A percentile compares a stretch with the other conserved stretches of the same genome.
Evolutionary conservation across 1,140 invertebrate species (phyloP).

Genomic region (Achroia grisella): DNA sequence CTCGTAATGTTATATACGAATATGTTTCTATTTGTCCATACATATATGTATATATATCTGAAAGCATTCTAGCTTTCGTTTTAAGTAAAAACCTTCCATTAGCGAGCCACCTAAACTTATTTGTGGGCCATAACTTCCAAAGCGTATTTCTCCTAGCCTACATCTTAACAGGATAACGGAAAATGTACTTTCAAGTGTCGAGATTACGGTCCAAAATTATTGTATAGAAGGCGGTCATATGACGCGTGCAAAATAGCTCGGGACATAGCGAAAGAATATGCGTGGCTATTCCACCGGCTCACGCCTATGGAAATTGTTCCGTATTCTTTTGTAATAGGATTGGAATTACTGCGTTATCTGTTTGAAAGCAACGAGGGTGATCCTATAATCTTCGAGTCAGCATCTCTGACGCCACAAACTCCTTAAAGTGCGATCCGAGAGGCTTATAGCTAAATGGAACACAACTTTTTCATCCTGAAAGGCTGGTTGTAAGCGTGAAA

Average conservation of each 20-base stretch:
- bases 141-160: slow-evolving; percentile 13
- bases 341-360: slow-evolving; percentile 10
- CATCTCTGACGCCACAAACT: slow-evolving; percentile 44
- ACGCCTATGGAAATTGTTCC: slow-evolving; percentile 15
- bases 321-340: slow-evolving; percentile 7
- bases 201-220: slow-evolving; percentile 23
- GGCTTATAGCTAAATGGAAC: slow-evolving; percentile 54
- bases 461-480: slow-evolving; percentile 46
- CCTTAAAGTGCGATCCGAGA: slow-evolving; percentile 44
- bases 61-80: slow-evolving; percentile 25
- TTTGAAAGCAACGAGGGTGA: slow-evolving; percentile 11
- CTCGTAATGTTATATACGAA: too few relatives aligned
- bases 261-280: slow-evolving; percentile 30
- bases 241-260: slow-evolving; percentile 34
- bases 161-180: slow-evolving; percentile 1
- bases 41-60: too few relatives aligned
- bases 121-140: slow-evolving; percentile 26
- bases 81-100: slow-evolving; percentile 25
- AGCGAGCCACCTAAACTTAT: slow-evolving; percentile 29
- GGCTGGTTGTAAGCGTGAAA: slow-evolving; percentile 23
- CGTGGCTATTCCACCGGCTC: slow-evolving; percentile 15
- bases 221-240: slow-evolving; percentile 10
- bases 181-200: slow-evolving; percentile 12
- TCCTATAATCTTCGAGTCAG: slow-evolving; percentile 48
- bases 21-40: too few relatives aligned